A percentile compares a stretch with the other conserved stretches of the same genome.
These are phyloP conservation scores for Megalops cyprinoides DNA, from an alignment of 2,797 vertebrate species.

Conservation along the genomic window DNA sequence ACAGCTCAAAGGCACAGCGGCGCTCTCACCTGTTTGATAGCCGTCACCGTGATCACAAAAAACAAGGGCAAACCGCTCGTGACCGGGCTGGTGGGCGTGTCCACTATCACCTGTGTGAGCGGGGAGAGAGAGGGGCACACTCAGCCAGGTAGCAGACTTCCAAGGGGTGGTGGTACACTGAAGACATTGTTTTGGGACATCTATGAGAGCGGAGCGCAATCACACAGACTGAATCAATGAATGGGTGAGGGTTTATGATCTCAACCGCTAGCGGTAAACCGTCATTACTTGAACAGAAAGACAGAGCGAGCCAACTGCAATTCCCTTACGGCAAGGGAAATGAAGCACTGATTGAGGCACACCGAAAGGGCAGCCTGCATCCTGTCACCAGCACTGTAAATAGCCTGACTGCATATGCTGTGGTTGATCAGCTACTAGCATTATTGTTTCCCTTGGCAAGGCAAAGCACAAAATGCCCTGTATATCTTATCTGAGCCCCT, in stretches of 20 bases:
- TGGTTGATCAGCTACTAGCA: too few relatives aligned
- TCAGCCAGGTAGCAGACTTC: not conserved
- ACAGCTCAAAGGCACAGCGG: not conserved
- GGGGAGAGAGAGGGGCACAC: not conserved
- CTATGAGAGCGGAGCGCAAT: too few relatives aligned
- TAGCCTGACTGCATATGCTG: too few relatives aligned
- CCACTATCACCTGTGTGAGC: conserved; percentile 88
- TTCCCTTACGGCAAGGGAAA: not conserved
- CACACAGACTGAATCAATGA: too few relatives aligned
- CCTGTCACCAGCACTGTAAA: not conserved
- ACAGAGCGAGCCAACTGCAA: too few relatives aligned
- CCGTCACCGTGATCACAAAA: conserved; percentile 98
- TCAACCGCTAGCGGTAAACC: not conserved
- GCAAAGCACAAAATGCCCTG: not conserved
- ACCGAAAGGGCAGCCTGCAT: not conserved
- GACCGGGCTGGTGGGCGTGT: conserved; percentile 97
- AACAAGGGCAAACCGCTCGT: conserved; percentile 98
- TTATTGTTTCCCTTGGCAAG: not conserved
- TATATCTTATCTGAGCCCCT: not conserved
- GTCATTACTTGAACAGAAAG: not conserved
- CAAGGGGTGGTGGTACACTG: not conserved
- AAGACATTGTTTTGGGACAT: too few relatives aligned
- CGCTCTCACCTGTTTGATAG: conserved; percentile 92
- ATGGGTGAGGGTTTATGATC: too few relatives aligned
- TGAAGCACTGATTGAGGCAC: not conserved